Percentiles rank a stretch among this genome's conserved stretches.
Conservation (phyloP, 2,113 vertebrate genomes). For the Centropus unirufus region DNA sequence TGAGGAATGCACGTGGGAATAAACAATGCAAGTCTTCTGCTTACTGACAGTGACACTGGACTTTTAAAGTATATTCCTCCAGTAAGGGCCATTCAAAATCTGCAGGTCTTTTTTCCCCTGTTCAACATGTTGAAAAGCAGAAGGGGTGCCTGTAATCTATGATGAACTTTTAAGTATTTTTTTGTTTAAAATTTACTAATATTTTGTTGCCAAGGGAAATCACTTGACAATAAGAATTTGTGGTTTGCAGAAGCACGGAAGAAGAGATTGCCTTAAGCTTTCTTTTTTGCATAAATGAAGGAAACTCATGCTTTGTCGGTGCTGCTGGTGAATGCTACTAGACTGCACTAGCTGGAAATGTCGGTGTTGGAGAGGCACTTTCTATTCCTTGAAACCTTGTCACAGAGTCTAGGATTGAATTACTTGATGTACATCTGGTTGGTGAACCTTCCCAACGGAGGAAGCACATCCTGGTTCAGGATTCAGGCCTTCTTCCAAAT, state of each 20-base stretch:
- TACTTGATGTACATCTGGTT: background rate
- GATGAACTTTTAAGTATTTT: background rate
- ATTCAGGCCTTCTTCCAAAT: background rate
- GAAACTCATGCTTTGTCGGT: background rate
- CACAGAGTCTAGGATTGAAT: background rate
- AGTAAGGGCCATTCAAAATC: background rate
- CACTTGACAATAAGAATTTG: background rate
- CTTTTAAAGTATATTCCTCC: slow-evolving; percentile 50
- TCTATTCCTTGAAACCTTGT: background rate
- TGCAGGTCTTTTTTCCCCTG: accelerated
- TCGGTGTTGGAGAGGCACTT: background rate
- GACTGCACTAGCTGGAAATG: background rate
- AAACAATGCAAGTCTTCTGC: slow-evolving; percentile 32
- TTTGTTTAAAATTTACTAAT: background rate
- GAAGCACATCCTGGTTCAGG: slow-evolving; percentile 10
- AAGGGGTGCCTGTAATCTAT: background rate
- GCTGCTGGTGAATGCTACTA: background rate
- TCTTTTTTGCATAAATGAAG: background rate
- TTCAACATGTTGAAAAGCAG: background rate
- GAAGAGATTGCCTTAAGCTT: background rate
- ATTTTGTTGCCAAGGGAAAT: background rate
- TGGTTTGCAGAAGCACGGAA: background rate
- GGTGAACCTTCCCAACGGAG: background rate
- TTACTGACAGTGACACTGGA: slow-evolving; percentile 24
- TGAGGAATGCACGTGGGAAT: slow-evolving; percentile 26